Percentiles rank a stretch among this genome's conserved stretches.
phyloP scores from a whole-genome alignment of 2,888 invertebrate genomes.

The Euspilapteryx auroguttella region DNA sequence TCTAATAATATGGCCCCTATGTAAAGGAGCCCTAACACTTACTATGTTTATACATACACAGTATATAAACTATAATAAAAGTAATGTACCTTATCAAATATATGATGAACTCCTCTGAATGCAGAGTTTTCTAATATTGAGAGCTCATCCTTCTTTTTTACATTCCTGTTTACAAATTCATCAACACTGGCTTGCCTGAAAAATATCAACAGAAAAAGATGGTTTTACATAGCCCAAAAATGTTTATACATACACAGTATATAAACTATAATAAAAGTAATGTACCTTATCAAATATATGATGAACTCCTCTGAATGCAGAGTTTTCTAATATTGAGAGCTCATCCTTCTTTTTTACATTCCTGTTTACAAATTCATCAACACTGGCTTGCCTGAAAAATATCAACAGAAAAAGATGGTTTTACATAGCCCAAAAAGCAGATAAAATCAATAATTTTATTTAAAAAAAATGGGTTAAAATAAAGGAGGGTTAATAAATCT shows the following conservation, averaged over 20 bases:
- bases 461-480: no score
- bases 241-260: no score
- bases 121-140: slow-evolving; percentile 82
- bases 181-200: slow-evolving; percentile 44
- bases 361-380: slow-evolving; percentile 22
- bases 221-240: no score
- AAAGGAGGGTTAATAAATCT: no score
- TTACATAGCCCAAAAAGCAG: no score
- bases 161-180: slow-evolving; percentile 16
- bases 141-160: slow-evolving; percentile 41
- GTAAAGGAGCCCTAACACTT: no score
- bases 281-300: slow-evolving; percentile 88
- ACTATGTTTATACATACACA: no score
- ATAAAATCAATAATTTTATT: no score
- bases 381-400: slow-evolving; percentile 34
- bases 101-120: slow-evolving; percentile 85
- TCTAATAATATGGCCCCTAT: no score
- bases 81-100: slow-evolving; percentile 87
- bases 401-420: no score
- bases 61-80: no score
- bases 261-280: no score
- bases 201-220: slow-evolving; percentile 4
- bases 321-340: slow-evolving; percentile 73
- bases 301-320: slow-evolving; percentile 85
- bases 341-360: slow-evolving; percentile 39